Conservation (phyloP, 2,113 vertebrate species). For the Burhinus oedicnemus region DNA sequence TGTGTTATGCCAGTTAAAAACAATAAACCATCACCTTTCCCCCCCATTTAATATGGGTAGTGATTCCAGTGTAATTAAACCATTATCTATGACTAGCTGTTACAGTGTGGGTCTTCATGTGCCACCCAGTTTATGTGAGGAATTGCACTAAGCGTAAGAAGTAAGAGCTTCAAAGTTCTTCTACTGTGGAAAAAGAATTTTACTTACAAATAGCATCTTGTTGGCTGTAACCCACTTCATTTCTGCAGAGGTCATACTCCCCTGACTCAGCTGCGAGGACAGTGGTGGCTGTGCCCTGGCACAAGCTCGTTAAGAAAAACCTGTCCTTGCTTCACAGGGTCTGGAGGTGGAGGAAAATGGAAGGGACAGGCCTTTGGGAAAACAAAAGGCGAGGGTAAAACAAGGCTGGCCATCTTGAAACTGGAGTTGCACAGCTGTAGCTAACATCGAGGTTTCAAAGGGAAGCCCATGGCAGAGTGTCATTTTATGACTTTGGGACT, state of each 20-base stretch:
- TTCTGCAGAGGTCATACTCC: not conserved
- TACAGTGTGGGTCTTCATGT: not conserved
- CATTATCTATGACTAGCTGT: not conserved
- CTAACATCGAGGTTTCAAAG: not conserved
- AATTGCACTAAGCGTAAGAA: not conserved
- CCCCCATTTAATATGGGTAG: not conserved
- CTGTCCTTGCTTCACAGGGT: accelerated
- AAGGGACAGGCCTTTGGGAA: not conserved
- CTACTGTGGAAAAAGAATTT: not conserved
- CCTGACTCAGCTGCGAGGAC: not conserved
- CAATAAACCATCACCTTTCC: not conserved
- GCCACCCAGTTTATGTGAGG: not conserved
- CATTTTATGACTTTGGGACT: not conserved
- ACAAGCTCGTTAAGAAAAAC: not conserved
- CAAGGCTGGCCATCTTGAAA: not conserved
- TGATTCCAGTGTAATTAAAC: not conserved
- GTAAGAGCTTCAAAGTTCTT: not conserved
- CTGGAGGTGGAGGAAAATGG: not conserved
- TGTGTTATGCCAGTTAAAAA: not conserved
- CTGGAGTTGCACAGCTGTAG: not conserved
- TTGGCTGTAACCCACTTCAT: not conserved
- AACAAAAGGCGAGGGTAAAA: not conserved
- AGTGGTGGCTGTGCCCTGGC: not conserved
- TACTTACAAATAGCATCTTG: not conserved
- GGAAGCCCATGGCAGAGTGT: not conserved